Percentiles rank a stretch among this genome's conserved stretches.
Evolutionary conservation across 1,140 invertebrate species (phyloP).

Genomic region (Centruroides sculpturatus): DNA sequence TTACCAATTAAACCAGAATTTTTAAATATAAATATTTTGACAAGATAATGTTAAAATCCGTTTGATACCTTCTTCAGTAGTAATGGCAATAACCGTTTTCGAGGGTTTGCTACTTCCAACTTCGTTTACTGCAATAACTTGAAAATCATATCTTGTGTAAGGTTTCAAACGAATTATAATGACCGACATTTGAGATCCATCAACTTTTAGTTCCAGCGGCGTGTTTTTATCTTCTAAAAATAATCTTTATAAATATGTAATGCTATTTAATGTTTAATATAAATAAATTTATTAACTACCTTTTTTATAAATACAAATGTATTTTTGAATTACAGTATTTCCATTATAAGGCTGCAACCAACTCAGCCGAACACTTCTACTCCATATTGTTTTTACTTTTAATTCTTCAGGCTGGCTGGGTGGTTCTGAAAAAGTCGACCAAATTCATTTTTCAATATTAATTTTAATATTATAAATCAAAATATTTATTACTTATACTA

Average conservation of each 20-base stretch:
- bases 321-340: slow-evolving; percentile 80
- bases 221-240: neutral
- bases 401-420: slow-evolving; percentile 80
- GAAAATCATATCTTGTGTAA: slow-evolving; percentile 2
- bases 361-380: slow-evolving; percentile 70
- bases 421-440: slow-evolving; percentile 44
- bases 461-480: too few species aligned
- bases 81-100: slow-evolving; percentile 62
- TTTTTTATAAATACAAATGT: slow-evolving; percentile 24
- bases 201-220: slow-evolving; percentile 5
- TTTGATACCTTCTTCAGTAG: slow-evolving; percentile 56
- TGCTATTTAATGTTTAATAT: too few species aligned
- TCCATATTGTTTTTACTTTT: slow-evolving; percentile 80
- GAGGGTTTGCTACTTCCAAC: slow-evolving; percentile 59
- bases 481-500: too few species aligned
- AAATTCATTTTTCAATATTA: too few species aligned
- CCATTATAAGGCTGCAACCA: slow-evolving; percentile 82
- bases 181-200: slow-evolving; percentile 3
- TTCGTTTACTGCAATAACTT: slow-evolving; percentile 30
- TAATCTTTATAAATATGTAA: too few species aligned
- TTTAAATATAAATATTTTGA: too few species aligned
- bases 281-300: too few species aligned
- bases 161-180: slow-evolving; percentile 9
- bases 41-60: too few species aligned
- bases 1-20: too few species aligned